phyloP scores from a whole-genome alignment of 2,113 vertebrate species.

The Merops nubicus region DNA sequence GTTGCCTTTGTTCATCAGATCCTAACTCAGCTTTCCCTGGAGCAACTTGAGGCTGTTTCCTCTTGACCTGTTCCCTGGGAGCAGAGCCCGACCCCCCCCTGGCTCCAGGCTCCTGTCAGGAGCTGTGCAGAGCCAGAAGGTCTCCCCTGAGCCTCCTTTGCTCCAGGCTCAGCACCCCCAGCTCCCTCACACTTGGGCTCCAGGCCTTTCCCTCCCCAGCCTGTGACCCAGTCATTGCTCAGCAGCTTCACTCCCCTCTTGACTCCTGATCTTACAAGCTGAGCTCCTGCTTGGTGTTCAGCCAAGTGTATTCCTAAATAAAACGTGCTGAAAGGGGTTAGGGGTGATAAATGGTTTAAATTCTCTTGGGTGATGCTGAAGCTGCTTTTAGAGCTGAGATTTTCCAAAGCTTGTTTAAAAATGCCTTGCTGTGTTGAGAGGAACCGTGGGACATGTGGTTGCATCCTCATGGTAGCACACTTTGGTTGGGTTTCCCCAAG shows the following conservation, averaged over 20 bases:
- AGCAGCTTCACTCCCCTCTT: background rate
- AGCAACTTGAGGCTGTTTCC: too few relatives aligned
- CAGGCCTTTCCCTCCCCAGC: fast-evolving
- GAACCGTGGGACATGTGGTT: fast-evolving
- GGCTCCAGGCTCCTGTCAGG: too few relatives aligned
- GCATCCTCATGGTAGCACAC: fast-evolving
- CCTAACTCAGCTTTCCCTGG: too few relatives aligned
- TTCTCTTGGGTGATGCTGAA: background rate
- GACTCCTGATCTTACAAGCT: background rate
- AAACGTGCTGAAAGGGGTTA: background rate
- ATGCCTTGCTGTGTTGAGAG: background rate
- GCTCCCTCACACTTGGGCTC: too few relatives aligned
- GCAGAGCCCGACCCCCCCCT: too few relatives aligned
- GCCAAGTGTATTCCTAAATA: background rate
- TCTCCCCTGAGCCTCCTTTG: too few relatives aligned
- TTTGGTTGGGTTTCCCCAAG: background rate
- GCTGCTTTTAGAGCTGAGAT: background rate
- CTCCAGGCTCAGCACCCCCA: too few relatives aligned
- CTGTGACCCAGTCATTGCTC: fast-evolving
- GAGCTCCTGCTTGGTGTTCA: background rate
- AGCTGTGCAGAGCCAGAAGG: too few relatives aligned
- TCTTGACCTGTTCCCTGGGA: too few relatives aligned
- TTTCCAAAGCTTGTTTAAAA: background rate
- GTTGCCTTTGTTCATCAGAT: background rate
- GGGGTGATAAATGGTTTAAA: background rate